These are phyloP conservation scores for Heliconius cydno DNA, from an alignment of 2,888 invertebrate species.

Conservation along the genomic window DNA sequence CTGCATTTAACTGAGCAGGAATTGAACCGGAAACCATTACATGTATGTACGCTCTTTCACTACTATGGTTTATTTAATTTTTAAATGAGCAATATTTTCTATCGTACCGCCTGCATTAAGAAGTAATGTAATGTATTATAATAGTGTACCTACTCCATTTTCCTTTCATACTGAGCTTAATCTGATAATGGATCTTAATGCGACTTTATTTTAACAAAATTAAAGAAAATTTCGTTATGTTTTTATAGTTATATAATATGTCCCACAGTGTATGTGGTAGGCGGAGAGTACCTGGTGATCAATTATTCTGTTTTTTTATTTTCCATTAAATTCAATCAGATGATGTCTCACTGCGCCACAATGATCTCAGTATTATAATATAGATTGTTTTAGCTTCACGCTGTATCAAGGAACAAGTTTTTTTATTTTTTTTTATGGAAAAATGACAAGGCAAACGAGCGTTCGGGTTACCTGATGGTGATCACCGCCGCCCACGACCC, in stretches of 20 bases:
- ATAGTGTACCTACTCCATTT: constrained; percentile 2
- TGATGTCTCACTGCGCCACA: too few species aligned
- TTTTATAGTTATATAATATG: neutral
- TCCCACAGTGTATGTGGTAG: neutral
- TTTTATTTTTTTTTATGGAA: too few species aligned
- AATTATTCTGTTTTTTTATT: too few species aligned
- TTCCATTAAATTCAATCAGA: too few species aligned
- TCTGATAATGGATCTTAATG: constrained; percentile 4
- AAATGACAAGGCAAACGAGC: too few species aligned
- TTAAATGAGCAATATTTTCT: neutral
- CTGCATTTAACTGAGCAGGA: too few species aligned
- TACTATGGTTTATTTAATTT: neutral
- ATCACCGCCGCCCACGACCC: too few species aligned
- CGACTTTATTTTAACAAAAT: neutral
- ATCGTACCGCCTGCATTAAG: neutral
- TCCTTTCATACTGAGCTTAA: constrained; percentile 9
- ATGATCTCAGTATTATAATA: too few species aligned
- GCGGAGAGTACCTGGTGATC: neutral
- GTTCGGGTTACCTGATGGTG: too few species aligned
- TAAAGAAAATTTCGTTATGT: neutral
- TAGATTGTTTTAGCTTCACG: too few species aligned
- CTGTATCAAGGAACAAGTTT: too few species aligned
- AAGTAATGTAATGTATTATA: constrained; percentile 1
- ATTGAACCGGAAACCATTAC: neutral
- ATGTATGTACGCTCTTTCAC: neutral